A percentile compares a stretch with the other conserved stretches of the same genome.
Evolutionary conservation across 2,797 vertebrate species (phyloP).

Genomic region (Manis javanica): DNA sequence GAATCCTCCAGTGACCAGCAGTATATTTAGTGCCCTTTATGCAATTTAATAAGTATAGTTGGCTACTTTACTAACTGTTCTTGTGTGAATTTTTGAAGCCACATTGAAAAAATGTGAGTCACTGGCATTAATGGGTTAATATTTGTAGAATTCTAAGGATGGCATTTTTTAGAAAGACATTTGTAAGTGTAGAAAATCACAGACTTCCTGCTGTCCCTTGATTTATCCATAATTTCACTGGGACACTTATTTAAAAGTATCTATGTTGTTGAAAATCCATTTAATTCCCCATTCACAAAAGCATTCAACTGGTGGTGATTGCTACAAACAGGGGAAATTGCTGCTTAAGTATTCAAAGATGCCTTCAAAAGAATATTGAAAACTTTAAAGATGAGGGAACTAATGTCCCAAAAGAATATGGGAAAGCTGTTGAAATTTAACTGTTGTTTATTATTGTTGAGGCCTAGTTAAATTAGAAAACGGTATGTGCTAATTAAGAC

Average conservation of each 20-base stretch:
- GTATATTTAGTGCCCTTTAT: neutral
- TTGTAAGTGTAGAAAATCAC: constrained; percentile 64
- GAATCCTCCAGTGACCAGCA: neutral
- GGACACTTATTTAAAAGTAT: constrained; percentile 67
- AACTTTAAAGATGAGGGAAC: constrained; percentile 57
- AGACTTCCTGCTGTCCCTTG: constrained; percentile 65
- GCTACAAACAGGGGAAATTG: constrained; percentile 63
- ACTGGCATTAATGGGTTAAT: constrained; percentile 56
- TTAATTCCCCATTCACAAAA: constrained; percentile 77
- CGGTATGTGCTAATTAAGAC: constrained; percentile 61
- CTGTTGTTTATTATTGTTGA: constrained; percentile 32
- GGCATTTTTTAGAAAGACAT: constrained; percentile 52
- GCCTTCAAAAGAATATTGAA: constrained; percentile 67
- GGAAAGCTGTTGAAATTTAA: constrained; percentile 58
- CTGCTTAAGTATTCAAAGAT: constrained; percentile 62
- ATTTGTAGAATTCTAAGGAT: constrained; percentile 9
- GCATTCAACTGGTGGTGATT: constrained; percentile 69
- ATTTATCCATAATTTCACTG: constrained; percentile 67
- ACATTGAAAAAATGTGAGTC: neutral
- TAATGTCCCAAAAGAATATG: constrained; percentile 29
- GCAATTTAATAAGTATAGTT: neutral
- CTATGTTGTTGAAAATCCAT: constrained; percentile 67
- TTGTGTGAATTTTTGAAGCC: neutral
- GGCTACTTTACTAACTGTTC: neutral
- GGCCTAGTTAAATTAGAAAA: constrained; percentile 51